phyloP scores from a whole-genome alignment of 1,140 invertebrate species.

The Zelostemma sp. region DNA sequence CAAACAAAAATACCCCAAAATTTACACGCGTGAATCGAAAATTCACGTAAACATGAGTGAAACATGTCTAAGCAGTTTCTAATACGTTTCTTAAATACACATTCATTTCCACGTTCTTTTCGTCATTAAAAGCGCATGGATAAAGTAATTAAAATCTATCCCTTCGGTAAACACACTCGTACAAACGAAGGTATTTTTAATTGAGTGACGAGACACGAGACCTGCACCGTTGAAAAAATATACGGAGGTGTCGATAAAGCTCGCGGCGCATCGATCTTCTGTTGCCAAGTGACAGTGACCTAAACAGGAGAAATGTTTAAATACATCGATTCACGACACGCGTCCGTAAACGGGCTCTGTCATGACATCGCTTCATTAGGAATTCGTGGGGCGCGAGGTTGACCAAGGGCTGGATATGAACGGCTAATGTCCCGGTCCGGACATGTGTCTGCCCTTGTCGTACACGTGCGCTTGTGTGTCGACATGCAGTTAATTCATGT shows the following conservation, averaged over 20 bases:
- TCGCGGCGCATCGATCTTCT: constrained; percentile 39
- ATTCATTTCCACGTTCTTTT: too few relatives aligned
- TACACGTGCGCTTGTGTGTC: too few relatives aligned
- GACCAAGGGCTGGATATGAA: not conserved
- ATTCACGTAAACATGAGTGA: too few relatives aligned
- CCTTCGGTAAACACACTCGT: not conserved
- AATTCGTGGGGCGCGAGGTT: not conserved
- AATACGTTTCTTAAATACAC: too few relatives aligned
- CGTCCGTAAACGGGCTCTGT: constrained; percentile 11
- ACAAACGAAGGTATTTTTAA: not conserved
- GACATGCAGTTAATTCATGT: too few relatives aligned
- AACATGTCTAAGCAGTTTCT: too few relatives aligned
- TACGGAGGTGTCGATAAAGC: constrained; percentile 18
- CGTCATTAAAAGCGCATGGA: too few relatives aligned
- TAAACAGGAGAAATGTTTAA: constrained; percentile 41
- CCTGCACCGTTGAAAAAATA: constrained; percentile 25
- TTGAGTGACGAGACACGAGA: not conserved
- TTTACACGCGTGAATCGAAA: too few relatives aligned
- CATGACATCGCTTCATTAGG: constrained; percentile 7
- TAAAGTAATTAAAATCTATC: too few relatives aligned
- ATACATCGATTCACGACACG: constrained; percentile 20
- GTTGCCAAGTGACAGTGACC: constrained; percentile 54
- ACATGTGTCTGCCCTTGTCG: not conserved
- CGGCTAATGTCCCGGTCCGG: not conserved
- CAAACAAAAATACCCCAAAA: too few relatives aligned